Evolutionary conservation across 2,888 invertebrate genomes (phyloP).

Genomic region (Caenorhabditis afra): DNA sequence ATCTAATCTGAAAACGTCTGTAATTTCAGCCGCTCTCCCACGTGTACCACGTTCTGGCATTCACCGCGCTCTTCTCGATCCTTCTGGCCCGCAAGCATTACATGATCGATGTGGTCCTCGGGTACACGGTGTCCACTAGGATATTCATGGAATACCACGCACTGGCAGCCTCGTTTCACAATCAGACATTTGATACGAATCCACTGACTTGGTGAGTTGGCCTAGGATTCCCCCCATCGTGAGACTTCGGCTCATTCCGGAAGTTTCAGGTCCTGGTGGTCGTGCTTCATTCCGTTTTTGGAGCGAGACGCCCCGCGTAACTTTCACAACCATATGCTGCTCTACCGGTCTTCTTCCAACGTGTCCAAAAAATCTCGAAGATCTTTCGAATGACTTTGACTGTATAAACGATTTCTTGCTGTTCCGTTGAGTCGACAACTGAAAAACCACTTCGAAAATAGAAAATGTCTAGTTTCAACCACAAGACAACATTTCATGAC

Average conservation of each 20-base stretch:
- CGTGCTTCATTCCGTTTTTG: constrained; percentile 66
- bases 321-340: constrained; percentile 71
- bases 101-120: constrained; percentile 76
- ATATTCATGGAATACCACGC: constrained; percentile 78
- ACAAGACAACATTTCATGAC: no score
- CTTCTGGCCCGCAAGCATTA: constrained; percentile 78
- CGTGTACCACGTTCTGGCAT: constrained; percentile 72
- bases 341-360: constrained; percentile 49
- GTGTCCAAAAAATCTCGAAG: constrained; percentile 52
- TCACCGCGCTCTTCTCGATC: constrained; percentile 73
- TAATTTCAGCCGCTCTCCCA: constrained; percentile 59
- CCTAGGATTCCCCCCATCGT: neutral
- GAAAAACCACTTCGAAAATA: no score
- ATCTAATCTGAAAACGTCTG: neutral
- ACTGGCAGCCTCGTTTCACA: constrained; percentile 70
- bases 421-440: neutral
- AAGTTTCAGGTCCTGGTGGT: constrained; percentile 67
- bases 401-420: neutral
- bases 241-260: neutral
- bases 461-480: no score
- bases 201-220: constrained; percentile 65
- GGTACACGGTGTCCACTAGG: constrained; percentile 74
- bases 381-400: constrained; percentile 39
- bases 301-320: constrained; percentile 74
- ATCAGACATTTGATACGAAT: constrained; percentile 70